Evolutionary conservation across 2,113 vertebrate species (phyloP), one percentile per base, ranked within the genome.

Genomic region (Vidua macroura): DNA sequence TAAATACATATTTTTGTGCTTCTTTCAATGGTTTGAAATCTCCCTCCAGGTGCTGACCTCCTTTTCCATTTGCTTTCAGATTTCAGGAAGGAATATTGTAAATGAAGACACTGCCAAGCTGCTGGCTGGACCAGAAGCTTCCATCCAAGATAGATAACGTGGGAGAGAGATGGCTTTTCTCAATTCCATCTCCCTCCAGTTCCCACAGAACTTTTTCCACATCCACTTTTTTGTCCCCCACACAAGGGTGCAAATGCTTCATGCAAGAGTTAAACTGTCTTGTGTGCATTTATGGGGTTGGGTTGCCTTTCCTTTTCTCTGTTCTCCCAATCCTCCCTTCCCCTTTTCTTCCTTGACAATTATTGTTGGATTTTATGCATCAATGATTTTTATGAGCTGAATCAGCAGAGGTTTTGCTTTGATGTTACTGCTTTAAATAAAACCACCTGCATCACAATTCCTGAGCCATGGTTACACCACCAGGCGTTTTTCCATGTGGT

Each of bases 91-190:
- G 98, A 98, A 96, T 98, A 98, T 77, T 98, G 98, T 98, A 99
- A 99, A 97, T 99, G 97, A 99, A 97, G 78, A 31, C 58, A 9
- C 23, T 55, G 63, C 85, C 79, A 74, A 94, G 98, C 98, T 98
- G 96, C 99, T 99, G 99, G 99, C 99, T 98, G 98, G 98, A 97
- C 98, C 99, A 98, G 99, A 79, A 98, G 98, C 97, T 97, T 92
- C 63, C 79, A 88, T 63, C 75, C 39, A 64, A 95, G 84, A 84
- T 17, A 79, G 55, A 93, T 8, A 35, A 69, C 25, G 10, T 66
- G 79, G 87, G 56, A 66, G 37, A 93, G 81, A 96, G 92, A 95
- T 94, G 79, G 59, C 22, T 96, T 93, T 74, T 35, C 80, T 72
- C 41, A 22, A 59, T 30, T 43, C 21, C 55, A 12, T 55, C 74